These are phyloP conservation scores for Dromas ardeola DNA, from an alignment of 2,113 vertebrate species.

Conservation along the genomic window DNA sequence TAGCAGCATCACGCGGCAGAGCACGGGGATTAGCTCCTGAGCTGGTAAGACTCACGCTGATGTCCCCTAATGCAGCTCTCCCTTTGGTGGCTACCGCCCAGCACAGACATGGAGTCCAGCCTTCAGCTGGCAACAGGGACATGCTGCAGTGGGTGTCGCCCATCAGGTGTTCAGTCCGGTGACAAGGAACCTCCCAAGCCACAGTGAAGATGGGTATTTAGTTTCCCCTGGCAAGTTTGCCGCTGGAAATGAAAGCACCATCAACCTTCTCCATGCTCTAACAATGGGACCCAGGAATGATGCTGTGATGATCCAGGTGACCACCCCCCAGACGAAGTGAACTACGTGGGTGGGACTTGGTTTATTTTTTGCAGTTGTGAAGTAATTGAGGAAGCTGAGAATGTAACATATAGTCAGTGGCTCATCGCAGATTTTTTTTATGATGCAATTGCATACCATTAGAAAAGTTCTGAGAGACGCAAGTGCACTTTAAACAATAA, in stretches of 20 bases:
- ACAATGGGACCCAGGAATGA: neutral
- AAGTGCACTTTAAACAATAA: neutral
- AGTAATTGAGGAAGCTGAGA: neutral
- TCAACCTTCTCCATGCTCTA: fast-evolving
- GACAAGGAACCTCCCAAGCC: neutral
- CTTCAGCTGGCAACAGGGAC: neutral
- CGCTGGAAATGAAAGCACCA: neutral
- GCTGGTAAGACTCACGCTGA: neutral
- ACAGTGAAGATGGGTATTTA: neutral
- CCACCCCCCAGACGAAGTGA: neutral
- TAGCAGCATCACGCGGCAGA: neutral
- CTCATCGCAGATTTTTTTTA: neutral
- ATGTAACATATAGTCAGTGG: neutral
- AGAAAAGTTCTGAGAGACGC: neutral
- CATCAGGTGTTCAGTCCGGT: too few relatives aligned
- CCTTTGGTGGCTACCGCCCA: neutral
- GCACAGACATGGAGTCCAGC: neutral
- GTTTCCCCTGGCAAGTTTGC: neutral
- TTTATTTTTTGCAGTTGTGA: neutral
- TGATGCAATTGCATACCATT: neutral
- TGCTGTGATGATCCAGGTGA: neutral
- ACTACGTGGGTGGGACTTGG: neutral
- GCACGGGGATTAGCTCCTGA: too few relatives aligned
- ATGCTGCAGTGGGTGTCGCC: neutral
- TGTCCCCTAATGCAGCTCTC: neutral